Base-by-base conservation (phyloP, 2,113 vertebrate genomes). In the Murina feae region DNA sequence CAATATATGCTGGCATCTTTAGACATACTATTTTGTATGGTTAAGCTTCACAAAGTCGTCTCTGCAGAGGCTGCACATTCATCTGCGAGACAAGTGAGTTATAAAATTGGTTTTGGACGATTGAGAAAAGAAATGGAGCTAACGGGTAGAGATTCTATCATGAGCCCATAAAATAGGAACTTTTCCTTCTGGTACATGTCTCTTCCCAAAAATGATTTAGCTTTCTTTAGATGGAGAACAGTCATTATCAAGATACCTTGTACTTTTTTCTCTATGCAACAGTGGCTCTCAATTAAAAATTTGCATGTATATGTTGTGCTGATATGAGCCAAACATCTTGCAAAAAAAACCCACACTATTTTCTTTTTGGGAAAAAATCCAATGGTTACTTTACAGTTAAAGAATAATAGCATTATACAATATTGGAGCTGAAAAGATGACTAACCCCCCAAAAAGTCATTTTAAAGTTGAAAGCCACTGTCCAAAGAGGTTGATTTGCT, bases 51-150 rank as follows among this genome's bases (percentile, higher is more conserved):
- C 25, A 65, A 89, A 80, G 53, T 79, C 84, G 11, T 75, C 76
- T 96, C 78, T 79, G 63, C 89, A 92, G 90, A 75, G 49, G 87
- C 23, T 96, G 58, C 90, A 80, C 85, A 90, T 95, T 95, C 97
- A 92, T 44, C 76, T 93, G 69, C 25, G 49, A 90, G 72, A 93
- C 88, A 96, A 94, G 90, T 93, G 95, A 95, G 85, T 94, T 94
- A 96, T 90, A 92, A 94, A 96, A 96, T 96, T 96, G 96, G 81
- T 96, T 96, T 97, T 44, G 93, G 90, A 91, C 93, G 95, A 66
- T 87, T 95, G 90, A 95, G 95, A 80, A 96, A 92, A 94, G 90
- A 96, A 97, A 95, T 72, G n/a, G 65, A 95, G 49, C 95, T 95
- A 83, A 53, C 92, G 82, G 39, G 14, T 37, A 80, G 81, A 92